A percentile compares a stretch with the other conserved stretches of the same genome.
Conservation (phyloP, 1,140 invertebrate genomes). For the Drosophila ironensis region DNA sequence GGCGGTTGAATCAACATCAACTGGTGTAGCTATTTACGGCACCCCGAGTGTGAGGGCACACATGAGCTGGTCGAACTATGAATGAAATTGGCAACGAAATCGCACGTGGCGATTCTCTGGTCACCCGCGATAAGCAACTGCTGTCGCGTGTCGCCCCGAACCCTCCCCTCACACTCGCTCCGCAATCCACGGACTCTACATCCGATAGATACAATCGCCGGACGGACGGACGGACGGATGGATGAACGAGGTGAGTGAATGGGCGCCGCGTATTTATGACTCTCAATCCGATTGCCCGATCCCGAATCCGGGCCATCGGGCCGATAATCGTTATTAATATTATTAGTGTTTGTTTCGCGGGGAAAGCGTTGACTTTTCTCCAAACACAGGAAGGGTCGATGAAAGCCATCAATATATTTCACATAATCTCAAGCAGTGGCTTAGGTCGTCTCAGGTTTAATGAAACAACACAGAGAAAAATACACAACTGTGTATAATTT, state of each 20-base stretch:
- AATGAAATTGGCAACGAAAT: conserved; percentile 50
- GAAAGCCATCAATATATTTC: no score
- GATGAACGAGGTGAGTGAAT: conserved; percentile 14
- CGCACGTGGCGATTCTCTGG: conserved; percentile 72
- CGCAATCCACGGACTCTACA: neutral
- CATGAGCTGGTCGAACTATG: conserved; percentile 46
- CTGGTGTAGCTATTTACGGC: neutral
- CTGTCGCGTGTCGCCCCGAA: conserved; percentile 53
- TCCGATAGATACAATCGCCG: conserved; percentile 46
- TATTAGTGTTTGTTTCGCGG: conserved; percentile 62
- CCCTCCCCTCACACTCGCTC: conserved; percentile 1
- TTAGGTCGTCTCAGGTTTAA: no score
- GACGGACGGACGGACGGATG: conserved; percentile 6
- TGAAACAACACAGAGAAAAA: no score
- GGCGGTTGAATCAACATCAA: no score
- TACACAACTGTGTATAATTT: no score
- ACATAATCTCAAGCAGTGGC: no score
- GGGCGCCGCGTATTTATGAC: conserved; percentile 61
- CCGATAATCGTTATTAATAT: conserved; percentile 76
- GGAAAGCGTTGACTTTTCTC: neutral
- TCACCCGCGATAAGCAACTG: conserved; percentile 80
- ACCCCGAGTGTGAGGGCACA: conserved; percentile 4
- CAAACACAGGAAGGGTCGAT: no score
- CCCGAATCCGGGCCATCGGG: conserved; percentile 35
- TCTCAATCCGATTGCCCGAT: conserved; percentile 46